These are phyloP conservation scores for Melanotaenia nigrans DNA, from an alignment of 2,797 vertebrate species.

Conservation along the genomic window DNA sequence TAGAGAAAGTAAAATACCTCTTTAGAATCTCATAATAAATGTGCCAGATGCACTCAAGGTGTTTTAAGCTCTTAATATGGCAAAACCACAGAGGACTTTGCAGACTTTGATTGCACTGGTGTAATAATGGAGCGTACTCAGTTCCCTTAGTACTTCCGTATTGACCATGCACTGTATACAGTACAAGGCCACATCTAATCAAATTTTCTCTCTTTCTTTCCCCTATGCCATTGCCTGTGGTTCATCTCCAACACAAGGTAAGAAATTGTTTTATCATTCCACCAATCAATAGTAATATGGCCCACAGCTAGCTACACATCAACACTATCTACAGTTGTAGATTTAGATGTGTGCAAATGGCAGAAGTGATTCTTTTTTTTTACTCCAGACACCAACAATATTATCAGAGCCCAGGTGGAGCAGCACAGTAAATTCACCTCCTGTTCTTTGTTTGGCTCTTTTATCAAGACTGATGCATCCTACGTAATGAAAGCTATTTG, in stretches of 20 bases:
- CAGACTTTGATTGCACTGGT: conserved; percentile 57
- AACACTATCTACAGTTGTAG: conserved; percentile 66
- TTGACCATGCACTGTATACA: conserved; percentile 66
- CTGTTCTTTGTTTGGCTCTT: conserved; percentile 76
- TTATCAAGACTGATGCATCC: conserved; percentile 77
- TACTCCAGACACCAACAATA: conserved; percentile 73
- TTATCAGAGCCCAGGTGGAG: conserved; percentile 71
- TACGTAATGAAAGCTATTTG: conserved; percentile 78
- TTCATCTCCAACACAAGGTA: conserved; percentile 80
- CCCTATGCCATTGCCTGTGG: conserved; percentile 68
- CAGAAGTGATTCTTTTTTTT: conserved; percentile 75
- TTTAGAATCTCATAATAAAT: conserved; percentile 34
- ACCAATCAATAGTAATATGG: conserved; percentile 81
- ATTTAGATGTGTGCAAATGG: conserved; percentile 82
- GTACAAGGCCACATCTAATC: conserved; percentile 76
- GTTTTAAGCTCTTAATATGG: conserved; percentile 37
- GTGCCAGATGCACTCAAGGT: conserved; percentile 36
- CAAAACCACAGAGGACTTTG: conserved; percentile 55
- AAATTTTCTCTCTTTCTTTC: conserved; percentile 72
- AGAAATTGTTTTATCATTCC: conserved; percentile 82
- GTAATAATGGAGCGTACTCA: conserved; percentile 58
- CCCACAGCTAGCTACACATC: conserved; percentile 68
- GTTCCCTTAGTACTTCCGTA: conserved; percentile 47
- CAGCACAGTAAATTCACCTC: conserved; percentile 71
- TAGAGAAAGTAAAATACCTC: conserved; percentile 20